Evolutionary conservation across 2,797 vertebrate genomes (phyloP), one percentile per base, ranked within the genome.

Genomic region (Schizopygopsis pylzovi): DNA sequence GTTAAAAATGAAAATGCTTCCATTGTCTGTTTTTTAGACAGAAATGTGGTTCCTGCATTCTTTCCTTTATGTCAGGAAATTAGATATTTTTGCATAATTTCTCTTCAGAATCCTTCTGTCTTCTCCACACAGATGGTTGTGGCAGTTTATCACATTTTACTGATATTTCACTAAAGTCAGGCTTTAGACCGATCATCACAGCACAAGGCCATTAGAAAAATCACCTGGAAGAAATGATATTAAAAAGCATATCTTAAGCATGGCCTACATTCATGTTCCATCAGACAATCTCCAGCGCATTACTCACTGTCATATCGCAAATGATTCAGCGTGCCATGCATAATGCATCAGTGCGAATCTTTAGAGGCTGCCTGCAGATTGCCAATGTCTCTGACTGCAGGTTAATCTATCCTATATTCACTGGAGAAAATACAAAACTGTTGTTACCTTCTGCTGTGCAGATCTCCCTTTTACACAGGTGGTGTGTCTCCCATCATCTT

Each of bases 301-400:
- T 91, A 90, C 87, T 92, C 90, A 92, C 71, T 89, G 88, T 93
- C 90, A 92, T 90, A 82, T 88, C 91, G 91, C 90, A 92, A 92
- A 91, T 92, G 85, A 92, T 93, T 93, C 85, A 87, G 87, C 83
- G 45, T 90, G n/a, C 59, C 75, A 91, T 94, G 88, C 79, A 94
- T 93, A 87, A 92, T 93, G 90, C 89, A 92, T 89, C 77, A 65
- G 63, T 49, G 37, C 0, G 75, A 90, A 81, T 90, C 88, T 89
- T 79, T 56, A 91, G 84, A 68, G 78, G 83, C 85, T 83, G 47
- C 52, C 83, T 79, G 87, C 65, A 85, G 87, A 90, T 79, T 83
- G n/a, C 68, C 13, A 87, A 68, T 83, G 63, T 37, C 28, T 80
- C 79, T 39, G 25, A 79, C 39, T 79, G 65, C 82, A 82, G 80